phyloP scores from a whole-genome alignment of 2,797 vertebrate species.

The Streptopelia turtur region DNA sequence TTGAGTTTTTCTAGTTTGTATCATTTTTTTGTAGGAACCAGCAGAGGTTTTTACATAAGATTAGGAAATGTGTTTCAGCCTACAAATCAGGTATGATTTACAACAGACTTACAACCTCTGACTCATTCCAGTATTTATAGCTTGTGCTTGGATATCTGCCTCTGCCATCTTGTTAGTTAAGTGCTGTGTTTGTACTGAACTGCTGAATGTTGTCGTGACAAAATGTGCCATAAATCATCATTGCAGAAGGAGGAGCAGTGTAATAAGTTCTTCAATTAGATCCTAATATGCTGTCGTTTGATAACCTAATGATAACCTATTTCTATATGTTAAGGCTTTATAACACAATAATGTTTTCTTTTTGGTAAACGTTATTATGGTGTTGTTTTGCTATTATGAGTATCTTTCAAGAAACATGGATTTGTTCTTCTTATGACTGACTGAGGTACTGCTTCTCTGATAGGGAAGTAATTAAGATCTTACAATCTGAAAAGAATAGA shows the following conservation, averaged over 20 bases:
- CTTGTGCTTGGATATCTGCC: slow-evolving; percentile 48
- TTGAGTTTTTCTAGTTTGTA: neutral
- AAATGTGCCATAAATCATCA: slow-evolving; percentile 59
- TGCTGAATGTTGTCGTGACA: slow-evolving; percentile 40
- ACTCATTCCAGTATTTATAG: slow-evolving; percentile 68
- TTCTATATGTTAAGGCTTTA: neutral
- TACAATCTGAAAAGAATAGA: neutral
- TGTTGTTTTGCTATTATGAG: neutral
- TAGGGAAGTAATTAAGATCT: slow-evolving; percentile 14
- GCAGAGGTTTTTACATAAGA: slow-evolving; percentile 1
- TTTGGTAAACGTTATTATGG: slow-evolving; percentile 20
- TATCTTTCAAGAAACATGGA: slow-evolving; percentile 41
- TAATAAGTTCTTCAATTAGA: slow-evolving; percentile 60
- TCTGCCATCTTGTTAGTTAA: slow-evolving; percentile 60
- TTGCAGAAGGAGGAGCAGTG: slow-evolving; percentile 3
- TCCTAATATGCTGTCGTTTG: slow-evolving; percentile 46
- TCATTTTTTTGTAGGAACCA: neutral
- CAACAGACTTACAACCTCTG: slow-evolving; percentile 37
- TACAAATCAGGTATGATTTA: slow-evolving; percentile 49
- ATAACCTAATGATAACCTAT: slow-evolving; percentile 51
- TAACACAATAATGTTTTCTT: slow-evolving; percentile 35
- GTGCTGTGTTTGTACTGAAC: slow-evolving; percentile 54
- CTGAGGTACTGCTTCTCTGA: neutral
- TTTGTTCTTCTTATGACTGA: slow-evolving; percentile 21
- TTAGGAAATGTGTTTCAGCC: slow-evolving; percentile 29